phyloP scores from a whole-genome alignment of 2,888 invertebrate species.

The Hoplodrina blanda region DNA sequence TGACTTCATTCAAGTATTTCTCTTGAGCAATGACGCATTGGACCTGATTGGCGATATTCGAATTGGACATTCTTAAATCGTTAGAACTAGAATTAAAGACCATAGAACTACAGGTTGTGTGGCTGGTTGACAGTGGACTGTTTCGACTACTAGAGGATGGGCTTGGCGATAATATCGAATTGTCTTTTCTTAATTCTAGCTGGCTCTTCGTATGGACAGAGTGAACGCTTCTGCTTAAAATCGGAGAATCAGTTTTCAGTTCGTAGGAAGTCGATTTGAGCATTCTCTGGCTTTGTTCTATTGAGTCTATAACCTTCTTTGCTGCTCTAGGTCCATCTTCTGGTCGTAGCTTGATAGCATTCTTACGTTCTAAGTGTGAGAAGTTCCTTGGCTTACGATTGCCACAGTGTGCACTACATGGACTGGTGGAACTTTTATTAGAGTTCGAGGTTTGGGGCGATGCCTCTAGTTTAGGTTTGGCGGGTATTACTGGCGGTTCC shows the following conservation, averaged over 20 bases:
- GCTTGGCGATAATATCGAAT: constrained; percentile 84
- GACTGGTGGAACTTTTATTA: constrained; percentile 82
- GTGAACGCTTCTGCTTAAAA: constrained; percentile 78
- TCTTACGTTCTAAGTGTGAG: constrained; percentile 86
- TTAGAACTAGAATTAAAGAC: constrained; percentile 89
- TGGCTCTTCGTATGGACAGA: constrained; percentile 83
- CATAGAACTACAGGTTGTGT: constrained; percentile 90
- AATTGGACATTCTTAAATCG: constrained; percentile 87
- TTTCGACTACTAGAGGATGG: constrained; percentile 88
- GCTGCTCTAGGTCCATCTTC: constrained; percentile 88
- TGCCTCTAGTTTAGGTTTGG: constrained; percentile 80
- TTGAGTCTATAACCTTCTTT: constrained; percentile 87
- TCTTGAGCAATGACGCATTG: constrained; percentile 90
- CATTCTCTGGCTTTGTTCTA: constrained; percentile 88
- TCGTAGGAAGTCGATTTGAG: constrained; percentile 88
- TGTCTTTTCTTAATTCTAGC: constrained; percentile 85
- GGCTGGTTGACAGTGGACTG: constrained; percentile 88
- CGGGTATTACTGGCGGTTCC: constrained; percentile 78
- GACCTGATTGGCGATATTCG: constrained; percentile 86
- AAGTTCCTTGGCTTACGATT: constrained; percentile 83
- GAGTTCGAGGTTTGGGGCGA: constrained; percentile 84
- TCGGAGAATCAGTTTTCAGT: constrained; percentile 85
- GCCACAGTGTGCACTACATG: constrained; percentile 84
- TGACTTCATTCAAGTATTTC: constrained; percentile 87
- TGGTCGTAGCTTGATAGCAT: constrained; percentile 87